Evolutionary conservation across 2,797 vertebrate species (phyloP).

Genomic region (Clamator glandarius): DNA sequence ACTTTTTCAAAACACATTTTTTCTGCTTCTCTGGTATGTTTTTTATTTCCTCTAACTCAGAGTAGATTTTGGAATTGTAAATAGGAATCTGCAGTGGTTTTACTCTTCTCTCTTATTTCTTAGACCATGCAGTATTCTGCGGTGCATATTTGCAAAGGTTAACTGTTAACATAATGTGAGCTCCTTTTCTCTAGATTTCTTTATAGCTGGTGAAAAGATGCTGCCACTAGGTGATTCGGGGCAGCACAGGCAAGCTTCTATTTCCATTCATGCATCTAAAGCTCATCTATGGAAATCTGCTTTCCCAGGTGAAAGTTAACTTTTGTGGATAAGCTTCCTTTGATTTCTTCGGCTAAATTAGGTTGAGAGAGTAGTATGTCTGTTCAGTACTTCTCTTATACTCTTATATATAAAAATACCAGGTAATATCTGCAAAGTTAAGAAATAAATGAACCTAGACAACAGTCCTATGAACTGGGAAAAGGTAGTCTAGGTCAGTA

Average conservation of each 20-base stretch:
- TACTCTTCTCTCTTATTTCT: not conserved
- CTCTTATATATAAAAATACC: not conserved
- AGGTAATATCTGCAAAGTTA: not conserved
- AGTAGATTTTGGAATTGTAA: not conserved
- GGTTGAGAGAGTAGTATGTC: not conserved
- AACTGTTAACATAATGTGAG: not conserved
- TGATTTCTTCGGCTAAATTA: not conserved
- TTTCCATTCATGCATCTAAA: not conserved
- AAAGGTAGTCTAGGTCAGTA: not conserved
- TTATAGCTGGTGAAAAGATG: not conserved
- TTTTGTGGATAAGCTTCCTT: not conserved
- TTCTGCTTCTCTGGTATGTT: not conserved
- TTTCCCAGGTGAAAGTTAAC: not conserved
- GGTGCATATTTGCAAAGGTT: not conserved
- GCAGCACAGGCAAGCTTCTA: not conserved
- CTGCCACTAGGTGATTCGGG: not conserved
- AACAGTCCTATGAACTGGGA: not conserved
- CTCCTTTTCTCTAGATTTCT: not conserved
- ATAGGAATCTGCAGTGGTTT: not conserved
- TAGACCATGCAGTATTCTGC: fast-evolving
- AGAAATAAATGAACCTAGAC: not conserved
- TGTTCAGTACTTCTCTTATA: not conserved
- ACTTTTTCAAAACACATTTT: not conserved
- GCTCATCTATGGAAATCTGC: not conserved
- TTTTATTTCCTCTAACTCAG: not conserved